Evolutionary conservation across 37 sponge, comb jelly and placozoan genomes (phyloP).

Genomic region (Eunapius fragilis): DNA sequence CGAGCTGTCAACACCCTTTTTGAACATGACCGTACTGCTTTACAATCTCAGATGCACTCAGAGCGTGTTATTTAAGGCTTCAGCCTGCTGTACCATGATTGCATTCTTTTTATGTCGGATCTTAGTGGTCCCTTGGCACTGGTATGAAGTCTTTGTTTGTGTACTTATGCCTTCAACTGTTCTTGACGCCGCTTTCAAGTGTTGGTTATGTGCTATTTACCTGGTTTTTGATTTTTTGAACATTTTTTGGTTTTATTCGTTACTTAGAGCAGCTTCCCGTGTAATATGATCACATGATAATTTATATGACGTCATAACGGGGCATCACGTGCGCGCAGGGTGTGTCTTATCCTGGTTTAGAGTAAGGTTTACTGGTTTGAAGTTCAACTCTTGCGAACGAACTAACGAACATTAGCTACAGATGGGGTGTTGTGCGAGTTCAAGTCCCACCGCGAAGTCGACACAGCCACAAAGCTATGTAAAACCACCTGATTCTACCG

Average conservation of each 20-base stretch:
- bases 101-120: constrained; percentile 23
- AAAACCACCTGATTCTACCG: neutral
- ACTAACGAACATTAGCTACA: neutral
- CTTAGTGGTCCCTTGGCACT: constrained; percentile 24
- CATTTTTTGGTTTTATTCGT: constrained; percentile 22
- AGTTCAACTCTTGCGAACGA: neutral
- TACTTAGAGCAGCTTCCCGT: constrained; percentile 1
- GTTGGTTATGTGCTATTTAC: constrained; percentile 11
- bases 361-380: neutral
- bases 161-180: neutral
- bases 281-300: neutral
- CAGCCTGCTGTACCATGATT: neutral
- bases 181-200: neutral
- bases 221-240: constrained; percentile 34
- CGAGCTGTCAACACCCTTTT: constrained; percentile 30
- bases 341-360: neutral
- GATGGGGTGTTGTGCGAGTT: neutral
- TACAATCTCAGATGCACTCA: neutral
- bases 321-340: neutral
- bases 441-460: neutral
- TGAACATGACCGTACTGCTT: constrained; percentile 17
- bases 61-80: neutral
- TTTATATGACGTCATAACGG: neutral
- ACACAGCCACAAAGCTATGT: neutral
- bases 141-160: constrained; percentile 6